Evolutionary conservation across 2,888 invertebrate genomes (phyloP).

Genomic region (Drosophila helvetica): DNA sequence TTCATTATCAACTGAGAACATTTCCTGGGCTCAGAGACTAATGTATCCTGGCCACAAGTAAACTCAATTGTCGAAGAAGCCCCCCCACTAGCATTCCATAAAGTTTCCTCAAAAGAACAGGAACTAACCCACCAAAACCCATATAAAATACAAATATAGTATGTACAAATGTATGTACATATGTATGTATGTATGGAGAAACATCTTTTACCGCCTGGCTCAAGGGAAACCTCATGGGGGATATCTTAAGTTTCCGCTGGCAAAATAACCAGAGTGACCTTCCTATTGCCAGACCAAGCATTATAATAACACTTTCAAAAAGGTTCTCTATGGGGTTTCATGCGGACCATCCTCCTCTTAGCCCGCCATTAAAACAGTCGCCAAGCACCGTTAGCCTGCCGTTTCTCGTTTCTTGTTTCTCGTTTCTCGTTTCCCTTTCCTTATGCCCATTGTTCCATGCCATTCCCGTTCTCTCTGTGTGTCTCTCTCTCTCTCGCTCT

Average conservation of each 20-base stretch:
- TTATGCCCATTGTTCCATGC: conserved; percentile 36
- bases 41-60: conserved; percentile 27
- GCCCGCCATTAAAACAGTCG: conserved; percentile 25
- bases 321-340: conserved; percentile 42
- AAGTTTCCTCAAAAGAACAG: neutral
- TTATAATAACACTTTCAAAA: conserved; percentile 45
- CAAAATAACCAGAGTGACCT: conserved; percentile 34
- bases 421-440: conserved; percentile 43
- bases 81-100: neutral
- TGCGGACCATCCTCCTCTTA: neutral
- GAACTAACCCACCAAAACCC: neutral
- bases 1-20: conserved; percentile 32
- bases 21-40: conserved; percentile 22
- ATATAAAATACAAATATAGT: neutral
- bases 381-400: conserved; percentile 45
- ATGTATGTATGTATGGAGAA: no score
- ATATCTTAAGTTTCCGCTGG: conserved; percentile 36
- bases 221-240: conserved; percentile 17
- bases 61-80: conserved; percentile 14
- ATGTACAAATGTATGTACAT: neutral
- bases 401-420: conserved; percentile 30
- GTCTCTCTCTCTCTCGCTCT: neutral
- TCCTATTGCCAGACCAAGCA: conserved; percentile 43
- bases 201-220: conserved; percentile 1
- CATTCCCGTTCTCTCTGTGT: conserved; percentile 6